These are phyloP conservation scores for Tenebrosternarchus preto DNA, from an alignment of 2,113 vertebrate species.

Conservation along the genomic window DNA sequence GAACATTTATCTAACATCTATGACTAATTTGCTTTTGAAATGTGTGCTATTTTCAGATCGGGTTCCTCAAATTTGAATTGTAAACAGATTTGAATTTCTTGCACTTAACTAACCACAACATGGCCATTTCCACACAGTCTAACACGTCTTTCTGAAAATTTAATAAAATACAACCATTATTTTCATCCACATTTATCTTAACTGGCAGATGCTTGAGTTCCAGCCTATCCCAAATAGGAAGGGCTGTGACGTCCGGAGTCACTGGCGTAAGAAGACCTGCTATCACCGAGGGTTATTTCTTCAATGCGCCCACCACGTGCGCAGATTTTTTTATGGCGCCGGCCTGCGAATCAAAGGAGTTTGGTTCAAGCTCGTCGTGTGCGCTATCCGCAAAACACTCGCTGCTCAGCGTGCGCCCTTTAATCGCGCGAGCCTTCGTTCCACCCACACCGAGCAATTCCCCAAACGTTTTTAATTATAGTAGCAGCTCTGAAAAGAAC, in stretches of 20 bases:
- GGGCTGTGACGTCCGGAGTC: not conserved
- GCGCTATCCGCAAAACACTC: constrained; percentile 9
- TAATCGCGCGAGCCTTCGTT: constrained; percentile 14
- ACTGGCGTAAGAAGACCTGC: not conserved
- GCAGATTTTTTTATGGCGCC: not conserved
- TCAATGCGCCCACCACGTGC: not conserved
- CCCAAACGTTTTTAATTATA: constrained; percentile 11
- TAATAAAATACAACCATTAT: not conserved
- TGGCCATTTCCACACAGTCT: not conserved
- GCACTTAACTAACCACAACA: not conserved
- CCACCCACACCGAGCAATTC: constrained; percentile 18
- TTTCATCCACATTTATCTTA: constrained; percentile 1
- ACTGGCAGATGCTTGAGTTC: not conserved
- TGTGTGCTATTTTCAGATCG: not conserved
- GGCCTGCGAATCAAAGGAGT: not conserved
- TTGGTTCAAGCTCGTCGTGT: not conserved
- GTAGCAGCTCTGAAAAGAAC: constrained; percentile 43
- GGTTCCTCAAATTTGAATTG: not conserved
- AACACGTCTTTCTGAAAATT: not conserved
- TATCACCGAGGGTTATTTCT: not conserved
- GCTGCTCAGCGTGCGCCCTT: constrained; percentile 11
- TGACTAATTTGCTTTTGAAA: not conserved
- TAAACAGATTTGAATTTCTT: not conserved
- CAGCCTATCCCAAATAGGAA: constrained; percentile 7
- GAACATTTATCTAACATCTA: not conserved